A percentile compares a stretch with the other conserved stretches of the same genome.
Conservation (phyloP, 1,140 invertebrate species). For the Bombus waltoni region DNA sequence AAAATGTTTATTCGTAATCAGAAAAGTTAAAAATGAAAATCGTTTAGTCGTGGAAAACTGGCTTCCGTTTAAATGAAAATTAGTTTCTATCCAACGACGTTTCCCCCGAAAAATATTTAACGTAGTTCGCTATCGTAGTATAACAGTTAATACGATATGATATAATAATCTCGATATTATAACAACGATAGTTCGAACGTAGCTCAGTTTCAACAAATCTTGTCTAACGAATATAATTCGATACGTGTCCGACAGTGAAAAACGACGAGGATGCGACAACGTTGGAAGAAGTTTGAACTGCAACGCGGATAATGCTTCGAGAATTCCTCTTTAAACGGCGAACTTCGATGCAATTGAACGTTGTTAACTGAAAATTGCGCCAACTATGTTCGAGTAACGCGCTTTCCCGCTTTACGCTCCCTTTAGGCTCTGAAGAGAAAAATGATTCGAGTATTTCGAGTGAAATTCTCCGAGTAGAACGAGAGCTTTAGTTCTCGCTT, state of each 20-base stretch:
- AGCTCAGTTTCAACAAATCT: too few species aligned
- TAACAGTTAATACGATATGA: too few species aligned
- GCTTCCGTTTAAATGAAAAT: too few species aligned
- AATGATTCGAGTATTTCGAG: neutral
- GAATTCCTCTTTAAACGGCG: neutral
- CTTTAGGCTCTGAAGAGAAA: neutral
- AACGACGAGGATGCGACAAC: neutral
- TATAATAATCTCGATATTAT: too few species aligned
- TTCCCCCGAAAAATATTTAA: too few species aligned
- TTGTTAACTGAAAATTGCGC: neutral
- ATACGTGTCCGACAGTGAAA: neutral
- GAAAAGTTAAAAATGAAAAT: too few species aligned
- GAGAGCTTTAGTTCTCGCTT: neutral
- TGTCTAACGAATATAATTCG: too few species aligned
- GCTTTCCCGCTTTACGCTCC: neutral
- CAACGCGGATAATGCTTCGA: neutral
- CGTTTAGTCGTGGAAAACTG: too few species aligned
- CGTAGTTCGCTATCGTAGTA: too few species aligned
- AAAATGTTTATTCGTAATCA: too few species aligned
- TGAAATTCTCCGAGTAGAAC: neutral
- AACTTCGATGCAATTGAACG: neutral
- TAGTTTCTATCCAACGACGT: too few species aligned
- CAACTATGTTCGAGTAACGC: neutral
- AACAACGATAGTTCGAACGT: too few species aligned
- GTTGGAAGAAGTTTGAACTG: neutral